Conservation (phyloP, 2,113 vertebrate species). For the Fregata magnificens region DNA sequence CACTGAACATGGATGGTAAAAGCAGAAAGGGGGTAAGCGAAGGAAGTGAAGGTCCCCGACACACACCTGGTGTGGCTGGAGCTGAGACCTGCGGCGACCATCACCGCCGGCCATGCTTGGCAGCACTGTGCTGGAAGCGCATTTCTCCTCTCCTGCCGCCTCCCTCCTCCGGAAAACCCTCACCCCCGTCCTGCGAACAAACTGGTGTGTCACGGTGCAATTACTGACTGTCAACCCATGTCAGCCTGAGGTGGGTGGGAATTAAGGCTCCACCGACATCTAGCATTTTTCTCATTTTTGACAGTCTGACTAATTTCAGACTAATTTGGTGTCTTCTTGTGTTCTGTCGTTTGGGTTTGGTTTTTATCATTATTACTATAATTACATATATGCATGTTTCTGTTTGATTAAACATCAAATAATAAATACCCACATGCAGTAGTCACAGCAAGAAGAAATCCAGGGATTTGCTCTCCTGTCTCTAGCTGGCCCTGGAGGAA, state of each 20-base stretch:
- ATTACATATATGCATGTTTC: not conserved
- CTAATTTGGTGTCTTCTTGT: not conserved
- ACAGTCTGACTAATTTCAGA: slow-evolving; percentile 21
- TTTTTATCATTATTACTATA: slow-evolving; percentile 7
- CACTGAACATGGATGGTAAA: not conserved
- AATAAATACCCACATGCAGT: not conserved
- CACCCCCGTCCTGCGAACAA: not conserved
- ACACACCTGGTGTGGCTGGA: not conserved
- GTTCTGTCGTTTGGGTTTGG: not conserved
- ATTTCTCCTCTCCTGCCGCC: not conserved
- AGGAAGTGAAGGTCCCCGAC: not conserved
- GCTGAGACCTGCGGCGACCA: not conserved
- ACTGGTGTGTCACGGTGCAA: not conserved
- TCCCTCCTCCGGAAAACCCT: not conserved
- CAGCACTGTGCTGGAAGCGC: accelerated
- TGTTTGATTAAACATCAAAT: not conserved
- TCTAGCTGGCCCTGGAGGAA: not conserved
- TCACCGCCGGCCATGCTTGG: accelerated
- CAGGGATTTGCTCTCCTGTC: not conserved
- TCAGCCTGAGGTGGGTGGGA: not conserved
- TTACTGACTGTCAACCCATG: not conserved
- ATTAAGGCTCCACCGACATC: not conserved
- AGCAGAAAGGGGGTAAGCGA: not conserved
- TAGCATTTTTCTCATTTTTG: slow-evolving; percentile 47
- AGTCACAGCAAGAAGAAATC: not conserved